phyloP scores from a whole-genome alignment of 2,888 invertebrate species.

The Phaonia tiefii region DNA sequence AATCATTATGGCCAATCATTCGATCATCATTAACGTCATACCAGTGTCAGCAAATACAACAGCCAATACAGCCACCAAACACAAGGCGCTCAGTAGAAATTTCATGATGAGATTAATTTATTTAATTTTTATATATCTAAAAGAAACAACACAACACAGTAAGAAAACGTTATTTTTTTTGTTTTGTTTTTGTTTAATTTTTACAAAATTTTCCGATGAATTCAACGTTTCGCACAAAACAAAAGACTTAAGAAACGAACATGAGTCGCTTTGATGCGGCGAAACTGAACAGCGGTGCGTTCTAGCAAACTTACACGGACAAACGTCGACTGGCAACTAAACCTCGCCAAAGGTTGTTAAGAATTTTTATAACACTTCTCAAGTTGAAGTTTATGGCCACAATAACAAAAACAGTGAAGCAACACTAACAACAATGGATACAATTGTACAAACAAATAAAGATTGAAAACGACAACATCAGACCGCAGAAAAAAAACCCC shows the following conservation, averaged over 20 bases:
- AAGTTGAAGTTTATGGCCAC: slow-evolving; percentile 62
- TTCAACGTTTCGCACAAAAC: no score
- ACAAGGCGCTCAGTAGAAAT: slow-evolving; percentile 69
- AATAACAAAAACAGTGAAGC: slow-evolving; percentile 25
- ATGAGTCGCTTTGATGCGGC: slow-evolving; percentile 32
- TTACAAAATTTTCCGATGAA: no score
- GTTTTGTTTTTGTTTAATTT: slow-evolving; percentile 19
- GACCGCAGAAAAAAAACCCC: slow-evolving; percentile 15
- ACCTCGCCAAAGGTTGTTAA: slow-evolving; percentile 46
- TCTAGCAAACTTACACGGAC: slow-evolving; percentile 55
- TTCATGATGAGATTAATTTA: slow-evolving; percentile 70
- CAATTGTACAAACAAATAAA: slow-evolving; percentile 30
- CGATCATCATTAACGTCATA: slow-evolving; percentile 66
- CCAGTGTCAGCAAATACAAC: slow-evolving; percentile 72
- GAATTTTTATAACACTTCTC: slow-evolving; percentile 64
- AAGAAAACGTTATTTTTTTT: slow-evolving; percentile 16
- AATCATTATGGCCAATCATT: slow-evolving; percentile 16
- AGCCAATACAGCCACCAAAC: slow-evolving; percentile 66
- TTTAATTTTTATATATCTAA: slow-evolving; percentile 36
- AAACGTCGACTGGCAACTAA: slow-evolving; percentile 59
- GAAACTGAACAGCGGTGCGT: neutral
- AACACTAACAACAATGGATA: neutral
- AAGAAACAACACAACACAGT: slow-evolving; percentile 35
- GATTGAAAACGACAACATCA: neutral
- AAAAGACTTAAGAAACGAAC: slow-evolving; percentile 75